Conservation (phyloP, 2,113 vertebrate species). For the Dromas ardeola region DNA sequence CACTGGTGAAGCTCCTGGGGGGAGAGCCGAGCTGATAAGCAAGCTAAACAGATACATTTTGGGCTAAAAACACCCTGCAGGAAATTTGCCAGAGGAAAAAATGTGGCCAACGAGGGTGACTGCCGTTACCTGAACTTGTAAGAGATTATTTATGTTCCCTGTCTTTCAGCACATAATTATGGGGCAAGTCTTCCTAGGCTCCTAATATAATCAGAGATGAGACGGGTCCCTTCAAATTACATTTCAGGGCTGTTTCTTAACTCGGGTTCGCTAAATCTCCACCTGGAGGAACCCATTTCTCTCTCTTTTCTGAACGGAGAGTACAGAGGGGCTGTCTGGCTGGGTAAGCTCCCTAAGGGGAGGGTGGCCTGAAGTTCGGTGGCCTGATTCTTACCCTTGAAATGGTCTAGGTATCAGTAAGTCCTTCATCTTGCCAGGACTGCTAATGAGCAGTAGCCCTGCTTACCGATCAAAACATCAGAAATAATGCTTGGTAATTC, state of each 20-base stretch:
- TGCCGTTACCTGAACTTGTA: background rate
- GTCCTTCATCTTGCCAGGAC: background rate
- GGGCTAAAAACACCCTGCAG: background rate
- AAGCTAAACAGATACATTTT: background rate
- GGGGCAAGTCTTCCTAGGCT: background rate
- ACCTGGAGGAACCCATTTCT: background rate
- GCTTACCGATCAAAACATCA: background rate
- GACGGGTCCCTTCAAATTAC: background rate
- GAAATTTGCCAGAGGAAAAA: background rate
- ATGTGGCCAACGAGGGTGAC: background rate
- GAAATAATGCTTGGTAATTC: background rate
- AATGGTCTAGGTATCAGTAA: background rate
- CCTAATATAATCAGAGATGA: background rate
- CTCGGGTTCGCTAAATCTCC: background rate
- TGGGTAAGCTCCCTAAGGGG: background rate
- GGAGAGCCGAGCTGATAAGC: background rate
- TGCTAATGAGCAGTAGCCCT: background rate
- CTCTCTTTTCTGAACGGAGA: background rate
- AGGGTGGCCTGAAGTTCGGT: background rate
- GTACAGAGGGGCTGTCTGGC: background rate
- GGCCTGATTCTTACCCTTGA: background rate
- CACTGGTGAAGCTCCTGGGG: background rate
- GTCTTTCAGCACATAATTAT: background rate
- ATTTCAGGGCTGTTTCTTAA: background rate
- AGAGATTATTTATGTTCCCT: background rate